Evolutionary conservation across 2,888 invertebrate species (phyloP).

Genomic region (Camptogramma bilineatum): DNA sequence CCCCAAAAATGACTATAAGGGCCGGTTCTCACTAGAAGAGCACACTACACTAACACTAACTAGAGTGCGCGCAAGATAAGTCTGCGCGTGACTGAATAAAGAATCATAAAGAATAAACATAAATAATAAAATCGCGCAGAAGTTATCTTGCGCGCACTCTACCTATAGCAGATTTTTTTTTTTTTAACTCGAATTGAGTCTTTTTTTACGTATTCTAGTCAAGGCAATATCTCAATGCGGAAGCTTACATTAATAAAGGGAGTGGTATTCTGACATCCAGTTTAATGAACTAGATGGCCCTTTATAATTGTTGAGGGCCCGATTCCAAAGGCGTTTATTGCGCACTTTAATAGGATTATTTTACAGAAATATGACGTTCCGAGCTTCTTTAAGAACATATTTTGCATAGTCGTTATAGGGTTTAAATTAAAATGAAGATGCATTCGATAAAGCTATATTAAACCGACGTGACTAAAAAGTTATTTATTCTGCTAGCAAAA

Average conservation of each 20-base stretch:
- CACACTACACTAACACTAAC: too few species aligned
- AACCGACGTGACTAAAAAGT: background rate
- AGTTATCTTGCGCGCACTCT: too few species aligned
- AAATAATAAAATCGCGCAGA: too few species aligned
- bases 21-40: too few species aligned
- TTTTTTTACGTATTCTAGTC: too few species aligned
- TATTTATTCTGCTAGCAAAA: too few species aligned
- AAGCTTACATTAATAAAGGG: slow-evolving; percentile 23
- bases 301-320: slow-evolving; percentile 65
- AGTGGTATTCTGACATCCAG: slow-evolving; percentile 46
- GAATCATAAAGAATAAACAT: too few species aligned
- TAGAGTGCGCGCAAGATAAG: too few species aligned
- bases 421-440: slow-evolving; percentile 9
- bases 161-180: too few species aligned
- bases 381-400: slow-evolving; percentile 41
- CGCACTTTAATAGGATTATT: slow-evolving; percentile 61
- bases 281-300: slow-evolving; percentile 74
- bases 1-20: too few species aligned
- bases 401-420: slow-evolving; percentile 32
- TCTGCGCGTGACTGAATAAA: too few species aligned
- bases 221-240: slow-evolving; percentile 46
- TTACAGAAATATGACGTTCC: slow-evolving; percentile 52
- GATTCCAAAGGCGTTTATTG: slow-evolving; percentile 63
- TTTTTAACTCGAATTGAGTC: too few species aligned
- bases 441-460: background rate